Percentiles rank a stretch among this genome's conserved stretches.
These are phyloP conservation scores for Natator depressus DNA, from an alignment of 2,113 vertebrate species.

Conservation along the genomic window DNA sequence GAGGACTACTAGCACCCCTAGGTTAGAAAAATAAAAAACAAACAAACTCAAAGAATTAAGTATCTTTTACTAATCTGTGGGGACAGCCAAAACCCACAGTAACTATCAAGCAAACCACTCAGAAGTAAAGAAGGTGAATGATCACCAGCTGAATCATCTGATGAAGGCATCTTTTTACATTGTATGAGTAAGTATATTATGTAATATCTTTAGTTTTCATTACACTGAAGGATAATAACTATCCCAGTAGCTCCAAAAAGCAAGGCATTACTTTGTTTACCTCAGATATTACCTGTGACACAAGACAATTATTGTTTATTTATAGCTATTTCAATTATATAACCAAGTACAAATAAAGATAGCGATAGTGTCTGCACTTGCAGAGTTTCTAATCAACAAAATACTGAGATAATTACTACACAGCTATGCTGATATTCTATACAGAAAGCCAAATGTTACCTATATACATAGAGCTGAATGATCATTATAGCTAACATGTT, in stretches of 20 bases:
- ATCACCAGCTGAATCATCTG: neutral
- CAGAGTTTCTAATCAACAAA: constrained; percentile 34
- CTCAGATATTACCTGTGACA: neutral
- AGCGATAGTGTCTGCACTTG: neutral
- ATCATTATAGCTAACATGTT: constrained; percentile 32
- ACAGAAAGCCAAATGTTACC: neutral
- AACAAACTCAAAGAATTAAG: neutral
- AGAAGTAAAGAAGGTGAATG: neutral
- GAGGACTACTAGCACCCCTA: fast-evolving
- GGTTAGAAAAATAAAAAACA: fast-evolving
- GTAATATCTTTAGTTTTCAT: neutral
- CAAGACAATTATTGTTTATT: neutral
- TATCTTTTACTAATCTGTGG: neutral
- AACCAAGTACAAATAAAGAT: neutral
- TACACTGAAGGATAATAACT: neutral
- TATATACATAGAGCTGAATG: neutral
- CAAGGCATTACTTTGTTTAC: neutral
- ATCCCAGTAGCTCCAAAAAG: neutral
- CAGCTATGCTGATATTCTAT: constrained; percentile 7
- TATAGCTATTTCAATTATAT: neutral
- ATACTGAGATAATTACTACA: constrained; percentile 36
- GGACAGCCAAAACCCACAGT: neutral
- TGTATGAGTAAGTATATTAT: neutral
- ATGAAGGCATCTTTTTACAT: neutral
- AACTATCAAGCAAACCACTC: neutral